Percentiles rank a stretch among this genome's conserved stretches.
Evolutionary conservation across 2,888 invertebrate species (phyloP).

Genomic region (Sphaeridia pumilis): DNA sequence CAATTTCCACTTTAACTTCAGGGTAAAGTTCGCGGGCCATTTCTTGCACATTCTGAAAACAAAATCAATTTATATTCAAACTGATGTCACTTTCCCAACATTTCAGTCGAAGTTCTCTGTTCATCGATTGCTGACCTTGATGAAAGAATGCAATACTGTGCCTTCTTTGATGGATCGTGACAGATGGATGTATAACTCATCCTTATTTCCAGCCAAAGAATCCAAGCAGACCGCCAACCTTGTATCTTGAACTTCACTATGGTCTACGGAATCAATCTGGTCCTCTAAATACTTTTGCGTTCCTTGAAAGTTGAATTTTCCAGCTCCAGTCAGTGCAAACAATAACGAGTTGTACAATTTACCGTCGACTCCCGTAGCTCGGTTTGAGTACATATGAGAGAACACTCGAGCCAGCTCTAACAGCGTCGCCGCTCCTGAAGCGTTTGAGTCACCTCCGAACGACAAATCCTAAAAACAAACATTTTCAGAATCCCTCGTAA

Average conservation of each 20-base stretch:
- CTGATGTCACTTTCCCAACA: neutral
- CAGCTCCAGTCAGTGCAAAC: slow-evolving; percentile 81
- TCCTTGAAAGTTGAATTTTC: slow-evolving; percentile 87
- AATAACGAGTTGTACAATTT: slow-evolving; percentile 59
- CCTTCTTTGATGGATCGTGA: slow-evolving; percentile 89
- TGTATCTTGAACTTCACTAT: slow-evolving; percentile 56
- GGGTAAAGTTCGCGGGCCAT: slow-evolving; percentile 43
- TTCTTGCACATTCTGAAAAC: slow-evolving; percentile 50
- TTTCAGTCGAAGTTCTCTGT: neutral
- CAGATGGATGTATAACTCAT: slow-evolving; percentile 73
- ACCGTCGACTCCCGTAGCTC: slow-evolving; percentile 46
- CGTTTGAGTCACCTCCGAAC: slow-evolving; percentile 83
- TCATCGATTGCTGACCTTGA: slow-evolving; percentile 39
- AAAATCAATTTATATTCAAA: neutral
- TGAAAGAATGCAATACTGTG: slow-evolving; percentile 51
- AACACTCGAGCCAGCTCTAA: slow-evolving; percentile 78
- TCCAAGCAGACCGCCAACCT: slow-evolving; percentile 85
- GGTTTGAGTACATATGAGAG: slow-evolving; percentile 68
- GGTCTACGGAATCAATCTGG: slow-evolving; percentile 53
- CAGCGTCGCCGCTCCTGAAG: slow-evolving; percentile 74
- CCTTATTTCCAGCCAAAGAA: slow-evolving; percentile 47
- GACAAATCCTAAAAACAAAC: slow-evolving; percentile 57
- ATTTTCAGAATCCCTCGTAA: too few relatives aligned
- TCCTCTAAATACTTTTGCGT: slow-evolving; percentile 93
- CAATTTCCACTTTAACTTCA: slow-evolving; percentile 50